Base-by-base conservation (phyloP, 2,797 vertebrate genomes). In the Furcifer pardalis region DNA sequence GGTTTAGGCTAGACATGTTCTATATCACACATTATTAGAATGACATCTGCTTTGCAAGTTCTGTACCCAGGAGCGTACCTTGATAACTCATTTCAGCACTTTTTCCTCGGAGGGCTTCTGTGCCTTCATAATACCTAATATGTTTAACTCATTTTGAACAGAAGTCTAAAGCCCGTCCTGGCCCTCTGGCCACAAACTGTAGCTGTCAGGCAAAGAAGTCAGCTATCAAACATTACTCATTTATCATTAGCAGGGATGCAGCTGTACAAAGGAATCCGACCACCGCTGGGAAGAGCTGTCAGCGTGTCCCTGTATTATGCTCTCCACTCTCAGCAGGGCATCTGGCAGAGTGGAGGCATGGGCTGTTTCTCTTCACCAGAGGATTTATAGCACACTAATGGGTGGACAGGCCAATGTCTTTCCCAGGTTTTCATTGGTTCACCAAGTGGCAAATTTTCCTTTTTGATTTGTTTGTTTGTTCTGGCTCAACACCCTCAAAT, bases 1-100 rank as follows among this genome's bases (percentile, higher is more conserved):
- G 96, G 97, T 97, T 97, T 97, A 97, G 96, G 95, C 95, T 96
- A 93, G 95, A 96, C 94, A 95, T 96, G 96, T 97, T 97, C 96
- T 97, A 97, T 97, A 97, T 97, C 96, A 96, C 96, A 96, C 96
- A 97, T 98, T 99, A 98, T 98, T 99, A 98, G 97, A 98, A 97
- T 97, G 97, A 98, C 97, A 97, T 97, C 97, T 97, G 96, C 97
- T 97, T 97, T 97, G 96, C 97, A 97, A 97, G 96, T 97, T 96
- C 95, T 96, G 97, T 97, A 97, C 97, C 96, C 97, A 96, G 96
- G 97, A 97, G 97, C 96, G 96, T 97, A 96, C 96, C 97, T 96
- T 96, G 97, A 97, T 97, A 97, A 96, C 96, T 97, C 96, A 97
- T 96, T 97, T 96, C 96, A 95, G 94, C 94, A 92, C 95, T 95